Percentiles rank a stretch among this genome's conserved stretches.
phyloP scores from a whole-genome alignment of 92 coral and sea anemone species.

The Nematostella vectensis region DNA sequence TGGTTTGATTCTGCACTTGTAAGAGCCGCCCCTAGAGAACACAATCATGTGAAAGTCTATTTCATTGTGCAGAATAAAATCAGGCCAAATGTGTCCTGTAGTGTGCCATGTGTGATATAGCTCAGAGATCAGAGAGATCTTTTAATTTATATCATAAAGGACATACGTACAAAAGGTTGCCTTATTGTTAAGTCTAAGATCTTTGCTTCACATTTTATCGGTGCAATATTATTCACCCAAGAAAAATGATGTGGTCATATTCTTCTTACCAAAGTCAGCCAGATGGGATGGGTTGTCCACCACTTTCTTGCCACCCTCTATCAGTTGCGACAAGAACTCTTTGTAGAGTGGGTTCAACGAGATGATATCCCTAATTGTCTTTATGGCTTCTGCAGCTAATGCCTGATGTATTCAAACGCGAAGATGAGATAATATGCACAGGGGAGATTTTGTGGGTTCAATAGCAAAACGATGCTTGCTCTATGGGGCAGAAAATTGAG shows the following conservation, averaged over 20 bases:
- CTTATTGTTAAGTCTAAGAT: no score
- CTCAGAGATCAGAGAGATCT: neutral
- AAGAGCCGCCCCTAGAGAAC: conserved; percentile 75
- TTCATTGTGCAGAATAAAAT: neutral
- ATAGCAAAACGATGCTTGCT: no score
- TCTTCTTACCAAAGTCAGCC: conserved; percentile 98
- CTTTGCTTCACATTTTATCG: no score
- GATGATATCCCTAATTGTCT: conserved; percentile 92
- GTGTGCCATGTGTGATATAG: neutral
- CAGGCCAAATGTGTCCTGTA: neutral
- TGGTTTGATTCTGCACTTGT: conserved; percentile 89
- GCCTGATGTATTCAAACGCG: conserved; percentile 55
- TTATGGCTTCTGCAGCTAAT: conserved; percentile 87
- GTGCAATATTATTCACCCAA: no score
- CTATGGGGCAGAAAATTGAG: no score
- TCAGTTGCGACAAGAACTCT: conserved; percentile 93
- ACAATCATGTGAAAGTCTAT: neutral
- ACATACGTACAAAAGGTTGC: no score
- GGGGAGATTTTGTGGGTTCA: no score
- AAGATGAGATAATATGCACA: no score
- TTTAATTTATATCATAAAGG: neutral
- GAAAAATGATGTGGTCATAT: no score
- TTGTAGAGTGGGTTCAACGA: conserved; percentile 89
- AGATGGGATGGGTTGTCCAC: conserved; percentile 93
- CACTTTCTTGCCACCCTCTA: conserved; percentile 97